These are phyloP conservation scores for Syrrhaptes paradoxus DNA, from an alignment of 2,113 vertebrate genomes.

Conservation along the genomic window DNA sequence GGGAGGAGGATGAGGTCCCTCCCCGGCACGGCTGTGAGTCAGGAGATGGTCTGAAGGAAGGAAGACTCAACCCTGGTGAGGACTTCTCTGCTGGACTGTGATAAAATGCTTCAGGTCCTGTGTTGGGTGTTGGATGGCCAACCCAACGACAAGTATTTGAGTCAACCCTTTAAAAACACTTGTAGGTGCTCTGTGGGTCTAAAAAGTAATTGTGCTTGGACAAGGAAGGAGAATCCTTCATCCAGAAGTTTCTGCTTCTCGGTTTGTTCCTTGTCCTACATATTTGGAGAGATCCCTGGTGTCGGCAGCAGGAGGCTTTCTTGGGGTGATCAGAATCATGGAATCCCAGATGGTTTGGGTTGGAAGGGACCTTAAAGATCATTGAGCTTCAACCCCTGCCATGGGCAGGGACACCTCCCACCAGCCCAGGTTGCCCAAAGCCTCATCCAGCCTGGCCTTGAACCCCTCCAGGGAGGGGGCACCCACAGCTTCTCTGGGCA, in stretches of 20 bases:
- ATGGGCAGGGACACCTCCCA: too few species aligned
- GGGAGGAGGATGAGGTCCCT: not conserved
- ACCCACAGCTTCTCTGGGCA: too few species aligned
- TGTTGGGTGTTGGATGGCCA: not conserved
- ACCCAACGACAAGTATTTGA: not conserved
- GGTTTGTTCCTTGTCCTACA: rapidly evolving
- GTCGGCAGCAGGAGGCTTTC: not conserved
- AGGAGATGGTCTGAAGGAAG: not conserved
- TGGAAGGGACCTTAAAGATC: too few species aligned
- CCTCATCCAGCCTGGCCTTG: too few species aligned
- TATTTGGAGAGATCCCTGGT: not conserved
- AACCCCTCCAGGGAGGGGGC: too few species aligned
- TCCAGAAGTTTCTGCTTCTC: not conserved
- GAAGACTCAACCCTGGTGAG: not conserved
- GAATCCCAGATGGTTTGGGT: too few species aligned
- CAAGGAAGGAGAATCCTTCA: not conserved
- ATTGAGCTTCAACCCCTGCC: too few species aligned
- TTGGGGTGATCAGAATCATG: not conserved
- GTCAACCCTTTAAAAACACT: not conserved
- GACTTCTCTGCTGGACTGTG: not conserved
- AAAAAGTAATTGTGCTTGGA: not conserved
- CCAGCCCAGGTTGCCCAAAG: too few species aligned
- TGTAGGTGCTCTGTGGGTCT: not conserved
- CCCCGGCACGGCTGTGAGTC: rapidly evolving
- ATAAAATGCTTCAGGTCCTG: not conserved